Percentiles rank a stretch among this genome's conserved stretches.
Conservation (phyloP, 2,113 vertebrate genomes). For the Plestiodon gilberti region DNA sequence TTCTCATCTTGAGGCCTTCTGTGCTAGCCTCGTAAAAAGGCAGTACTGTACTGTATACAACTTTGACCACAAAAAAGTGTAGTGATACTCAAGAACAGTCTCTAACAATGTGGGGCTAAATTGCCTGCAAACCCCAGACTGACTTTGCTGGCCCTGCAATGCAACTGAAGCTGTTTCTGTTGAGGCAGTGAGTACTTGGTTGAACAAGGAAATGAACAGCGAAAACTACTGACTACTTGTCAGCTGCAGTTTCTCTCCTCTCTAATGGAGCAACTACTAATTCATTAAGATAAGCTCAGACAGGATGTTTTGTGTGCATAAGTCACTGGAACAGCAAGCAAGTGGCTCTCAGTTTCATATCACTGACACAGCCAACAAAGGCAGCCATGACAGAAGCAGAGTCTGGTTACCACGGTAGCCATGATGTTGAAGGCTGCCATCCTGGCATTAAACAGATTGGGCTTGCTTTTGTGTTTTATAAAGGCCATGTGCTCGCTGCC, state of each 20-base stretch:
- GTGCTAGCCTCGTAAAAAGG: background rate
- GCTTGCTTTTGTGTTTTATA: conserved; percentile 53
- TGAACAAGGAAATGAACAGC: background rate
- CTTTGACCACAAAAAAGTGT: background rate
- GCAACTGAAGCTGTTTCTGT: background rate
- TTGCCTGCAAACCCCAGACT: conserved; percentile 14
- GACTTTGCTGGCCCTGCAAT: background rate
- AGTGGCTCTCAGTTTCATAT: conserved; percentile 57
- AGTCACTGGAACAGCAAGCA: conserved; percentile 49
- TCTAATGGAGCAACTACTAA: conserved; percentile 57
- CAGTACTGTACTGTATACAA: no score
- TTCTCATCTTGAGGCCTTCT: no score
- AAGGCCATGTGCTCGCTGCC: conserved; percentile 23
- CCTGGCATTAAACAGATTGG: conserved; percentile 36
- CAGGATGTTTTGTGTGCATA: conserved; percentile 39
- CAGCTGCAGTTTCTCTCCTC: conserved; percentile 32
- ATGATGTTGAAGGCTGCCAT: background rate
- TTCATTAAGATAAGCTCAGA: conserved; percentile 59
- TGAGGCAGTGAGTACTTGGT: background rate
- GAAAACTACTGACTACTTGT: conserved; percentile 26
- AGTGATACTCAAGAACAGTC: background rate
- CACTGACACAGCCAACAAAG: conserved; percentile 50
- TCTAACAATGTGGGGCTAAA: background rate
- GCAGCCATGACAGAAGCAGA: conserved; percentile 43
- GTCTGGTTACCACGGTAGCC: conserved; percentile 52